Evolutionary conservation across 1,140 invertebrate genomes (phyloP), one percentile per base, ranked within the genome.

Genomic region (Euglossa dilemma): DNA sequence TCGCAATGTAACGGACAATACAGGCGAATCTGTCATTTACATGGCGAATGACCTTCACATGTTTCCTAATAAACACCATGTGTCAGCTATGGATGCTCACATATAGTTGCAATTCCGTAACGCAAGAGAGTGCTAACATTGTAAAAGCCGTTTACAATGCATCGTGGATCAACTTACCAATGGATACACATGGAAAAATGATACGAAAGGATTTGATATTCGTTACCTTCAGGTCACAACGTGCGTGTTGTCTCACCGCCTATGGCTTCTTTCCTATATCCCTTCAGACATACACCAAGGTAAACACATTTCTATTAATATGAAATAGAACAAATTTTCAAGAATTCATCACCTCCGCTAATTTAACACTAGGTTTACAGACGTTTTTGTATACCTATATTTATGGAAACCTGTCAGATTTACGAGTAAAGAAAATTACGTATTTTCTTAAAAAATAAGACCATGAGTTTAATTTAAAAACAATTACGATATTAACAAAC

Each of bases 221-320:
- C 16, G 63, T 90, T 2, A 80, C 89, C 3, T 23, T 70, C 0
- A 75, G 86, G 43, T 59, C 88, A 0, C 54, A 9, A 50, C 61
- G 43, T 25, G 45, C 82, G 6, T 86, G 86, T 23, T 78, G 28
- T 14, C 28, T 90, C 8, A 82, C 81, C 1, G 89, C 84, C 16
- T 76, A 71, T 14, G 79, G 81, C 25, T 88, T 90, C 36, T 89
- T 82, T 57, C 56, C 79, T 14, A 77, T 90, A 20, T 86, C 89
- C 7, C 67, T 89, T 16, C 72, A 88, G 64, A 86, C 84, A 0
- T 89, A 82, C 12, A 89, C 82, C 54, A 45, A 52, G 86, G 89
- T 86, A 84, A 76, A 36, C 36, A 36, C 36, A 1, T 36, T 36
- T 36, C 36, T 36, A 36, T 36, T 36, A 36, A 36, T 4, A 36